Base-by-base conservation (phyloP, 1,140 invertebrate genomes). In the Pollicipes pollicipes region DNA sequence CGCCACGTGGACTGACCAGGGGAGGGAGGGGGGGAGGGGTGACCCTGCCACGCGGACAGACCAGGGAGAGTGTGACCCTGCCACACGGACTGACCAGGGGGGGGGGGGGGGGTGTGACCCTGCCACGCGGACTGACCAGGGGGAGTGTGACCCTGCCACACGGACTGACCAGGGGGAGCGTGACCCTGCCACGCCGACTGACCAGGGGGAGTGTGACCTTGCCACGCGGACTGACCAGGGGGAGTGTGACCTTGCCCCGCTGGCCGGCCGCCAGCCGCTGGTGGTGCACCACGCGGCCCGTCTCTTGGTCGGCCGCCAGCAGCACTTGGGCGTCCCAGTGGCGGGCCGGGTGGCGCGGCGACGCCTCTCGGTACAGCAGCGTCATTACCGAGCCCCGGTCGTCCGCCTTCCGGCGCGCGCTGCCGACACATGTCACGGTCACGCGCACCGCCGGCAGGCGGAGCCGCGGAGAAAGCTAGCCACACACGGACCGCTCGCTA, bases 321-420 rank as follows among this genome's bases (percentile, higher is more conserved):
- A 93, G 76, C 37, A 86, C 80, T 77, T 90, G 87, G 73, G 83
- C 78, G 72, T 82, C 80, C 17, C 74, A 73, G 71, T 85, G 84
- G 73, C 87, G 84, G 0, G 84, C 83, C 72, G 84, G 82, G 74
- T 85, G 81, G 17, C 85, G 85, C 17, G 81, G 79, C 0, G 76
- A 74, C 70, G 87, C 83, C 77, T 89, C 85, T 78, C 88, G 88
- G 73, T 89, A 89, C 26, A 97, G 77, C 74, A 95, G 78, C 0
- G 92, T 96, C 87, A 97, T 92, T 6, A 91, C 87, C 58, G 88
- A 84, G 35, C 89, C 90, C 83, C 93, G 95, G 77, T 97, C 93
- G 72, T 84, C 86, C 76, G 88, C 88, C 75, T 81, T 81, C 69
- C 79, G 84, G 72, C 84, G 30, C 24, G 30, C 68, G 66, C 30